Base-by-base conservation (phyloP, 2,888 invertebrate species). In the Parnassius smintheus region DNA sequence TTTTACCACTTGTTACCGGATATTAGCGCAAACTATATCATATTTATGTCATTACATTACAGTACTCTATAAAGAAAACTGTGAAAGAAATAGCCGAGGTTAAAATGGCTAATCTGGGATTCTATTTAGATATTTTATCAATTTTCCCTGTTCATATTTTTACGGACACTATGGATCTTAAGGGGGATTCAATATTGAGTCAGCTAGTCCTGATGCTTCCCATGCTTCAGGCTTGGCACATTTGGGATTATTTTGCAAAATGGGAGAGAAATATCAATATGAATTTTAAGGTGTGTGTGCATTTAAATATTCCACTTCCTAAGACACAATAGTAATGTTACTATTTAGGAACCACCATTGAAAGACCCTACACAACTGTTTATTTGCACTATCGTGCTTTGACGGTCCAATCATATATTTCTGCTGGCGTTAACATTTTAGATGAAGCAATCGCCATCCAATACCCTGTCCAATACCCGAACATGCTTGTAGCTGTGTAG, bases 51-150 rank as follows among this genome's bases (percentile, higher is more conserved):
- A 35, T 35, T 13, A 18, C 44, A n/a, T 79, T 75, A 45, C 76
- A 92, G 92, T 85, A 85, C 56, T 61, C 71, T 9, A 75, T 75
- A 67, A 87, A 86, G 74, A 80, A 79, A 66, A 89, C 87, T 1
- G 80, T 92, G 2, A 83, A 74, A 65, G 87, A 90, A 67, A 92
- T 92, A 72, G 81, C 87, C 0, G 85, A 87, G 70, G 85, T 83
- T 2, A 91, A 91, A 73, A 90, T 92, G 89, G 76, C 85, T 0
- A 75, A 81, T 0, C 42, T 82, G 9, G 88, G 91, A 1, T 92
- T 92, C 70, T 92, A 92, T 67, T 52, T 92, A 18, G 92, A 92
- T 59, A 73, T 92, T 10, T 58, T 92, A 55, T 88, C 92, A 0
- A 81, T 92, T 45, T 91, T 91, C 50, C 92, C 92, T 0, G 74